These are phyloP conservation scores for Epinephelus malabaricus DNA, from an alignment of 2,797 vertebrate species.

Conservation along the genomic window DNA sequence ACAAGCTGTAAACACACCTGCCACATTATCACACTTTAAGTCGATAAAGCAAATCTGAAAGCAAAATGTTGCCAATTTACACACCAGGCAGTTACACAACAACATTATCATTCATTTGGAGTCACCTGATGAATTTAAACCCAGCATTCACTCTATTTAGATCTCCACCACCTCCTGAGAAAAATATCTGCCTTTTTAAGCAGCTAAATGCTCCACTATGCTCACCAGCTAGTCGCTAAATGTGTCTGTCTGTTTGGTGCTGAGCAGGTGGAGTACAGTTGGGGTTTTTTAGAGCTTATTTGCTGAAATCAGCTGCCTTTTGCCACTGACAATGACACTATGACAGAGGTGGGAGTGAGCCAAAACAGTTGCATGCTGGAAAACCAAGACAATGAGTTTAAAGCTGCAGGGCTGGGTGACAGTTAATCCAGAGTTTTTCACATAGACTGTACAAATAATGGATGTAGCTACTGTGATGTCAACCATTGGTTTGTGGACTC, in stretches of 20 bases:
- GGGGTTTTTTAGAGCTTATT: neutral
- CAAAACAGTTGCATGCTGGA: no score
- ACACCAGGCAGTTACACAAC: neutral
- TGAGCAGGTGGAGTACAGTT: neutral
- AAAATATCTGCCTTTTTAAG: neutral
- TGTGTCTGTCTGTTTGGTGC: neutral
- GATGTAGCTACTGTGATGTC: no score
- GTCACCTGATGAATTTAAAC: neutral
- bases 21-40: conserved; percentile 8
- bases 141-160: neutral
- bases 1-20: neutral
- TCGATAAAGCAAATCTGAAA: neutral
- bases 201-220: conserved; percentile 1
- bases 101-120: neutral
- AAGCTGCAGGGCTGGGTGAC: conserved; percentile 4
- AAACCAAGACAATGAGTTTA: conserved; percentile 23
- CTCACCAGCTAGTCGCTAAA: neutral
- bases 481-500: no score
- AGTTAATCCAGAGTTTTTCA: neutral
- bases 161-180: neutral
- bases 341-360: neutral
- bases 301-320: conserved; percentile 17
- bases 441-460: no score
- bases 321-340: neutral
- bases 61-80: conserved; percentile 17